These are phyloP conservation scores for Sphenodon punctatus DNA, from an alignment of 2,797 vertebrate genomes.

Conservation along the genomic window DNA sequence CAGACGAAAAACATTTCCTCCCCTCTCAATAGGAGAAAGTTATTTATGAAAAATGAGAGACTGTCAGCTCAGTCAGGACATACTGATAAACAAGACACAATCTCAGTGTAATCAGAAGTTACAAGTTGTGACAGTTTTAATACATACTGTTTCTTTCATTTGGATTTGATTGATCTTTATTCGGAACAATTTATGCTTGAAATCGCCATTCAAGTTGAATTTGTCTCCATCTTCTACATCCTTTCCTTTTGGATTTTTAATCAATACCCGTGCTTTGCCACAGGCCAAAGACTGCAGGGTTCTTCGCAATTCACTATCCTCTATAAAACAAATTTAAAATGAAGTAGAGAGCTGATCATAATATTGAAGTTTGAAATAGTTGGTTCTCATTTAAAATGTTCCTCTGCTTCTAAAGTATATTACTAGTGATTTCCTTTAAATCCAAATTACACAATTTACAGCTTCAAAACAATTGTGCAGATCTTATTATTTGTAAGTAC, in stretches of 20 bases:
- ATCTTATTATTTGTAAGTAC: neutral
- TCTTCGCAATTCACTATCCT: constrained; percentile 79
- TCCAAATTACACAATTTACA: neutral
- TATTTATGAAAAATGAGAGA: neutral
- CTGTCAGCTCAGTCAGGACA: neutral
- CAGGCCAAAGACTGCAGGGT: constrained; percentile 83
- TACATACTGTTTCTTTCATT: constrained; percentile 85
- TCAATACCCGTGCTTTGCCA: constrained; percentile 80
- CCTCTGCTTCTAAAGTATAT: neutral
- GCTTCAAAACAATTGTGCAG: neutral
- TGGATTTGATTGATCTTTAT: constrained; percentile 87
- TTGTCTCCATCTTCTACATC: constrained; percentile 81
- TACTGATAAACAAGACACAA: neutral
- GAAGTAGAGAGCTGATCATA: neutral
- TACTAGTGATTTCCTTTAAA: neutral
- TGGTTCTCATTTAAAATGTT: neutral
- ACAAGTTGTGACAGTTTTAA: neutral
- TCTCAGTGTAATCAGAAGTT: neutral
- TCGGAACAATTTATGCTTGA: constrained; percentile 83
- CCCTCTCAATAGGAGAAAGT: neutral
- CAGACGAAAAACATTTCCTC: neutral
- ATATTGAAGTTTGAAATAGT: neutral
- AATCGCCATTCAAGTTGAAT: constrained; percentile 78
- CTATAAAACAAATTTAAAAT: constrained; percentile 53
- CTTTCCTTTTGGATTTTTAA: constrained; percentile 81